Percentiles rank a stretch among this genome's conserved stretches.
phyloP scores from a whole-genome alignment of 2,113 vertebrate species.

The Macrotis lagotis region DNA sequence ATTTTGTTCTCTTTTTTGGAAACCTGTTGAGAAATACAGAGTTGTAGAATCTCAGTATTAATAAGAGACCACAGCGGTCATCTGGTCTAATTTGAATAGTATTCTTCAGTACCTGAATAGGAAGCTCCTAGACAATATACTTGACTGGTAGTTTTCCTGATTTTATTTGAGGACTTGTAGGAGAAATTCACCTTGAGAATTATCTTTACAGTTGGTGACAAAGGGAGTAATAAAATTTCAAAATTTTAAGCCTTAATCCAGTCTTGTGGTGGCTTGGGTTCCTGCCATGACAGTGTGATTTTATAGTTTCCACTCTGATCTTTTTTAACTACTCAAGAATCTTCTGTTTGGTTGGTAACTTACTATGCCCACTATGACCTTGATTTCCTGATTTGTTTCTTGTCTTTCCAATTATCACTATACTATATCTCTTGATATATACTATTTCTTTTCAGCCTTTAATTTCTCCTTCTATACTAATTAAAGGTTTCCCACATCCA shows the following conservation, averaged over 20 bases:
- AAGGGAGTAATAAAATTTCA: neutral
- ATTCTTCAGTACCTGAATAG: neutral
- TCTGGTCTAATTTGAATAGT: neutral
- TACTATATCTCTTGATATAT: neutral
- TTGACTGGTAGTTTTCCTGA: neutral
- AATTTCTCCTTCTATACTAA: neutral
- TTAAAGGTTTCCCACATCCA: neutral
- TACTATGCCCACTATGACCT: neutral
- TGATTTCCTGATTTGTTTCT: neutral
- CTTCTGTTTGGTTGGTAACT: neutral
- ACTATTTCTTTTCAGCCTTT: neutral
- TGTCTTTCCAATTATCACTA: neutral
- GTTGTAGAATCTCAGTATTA: neutral
- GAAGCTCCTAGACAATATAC: neutral
- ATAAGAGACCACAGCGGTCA: neutral
- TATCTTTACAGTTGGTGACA: neutral
- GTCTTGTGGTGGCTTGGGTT: neutral
- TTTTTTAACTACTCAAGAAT: neutral
- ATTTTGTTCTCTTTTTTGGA: constrained; percentile 53
- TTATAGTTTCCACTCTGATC: neutral
- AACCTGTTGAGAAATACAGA: constrained; percentile 30
- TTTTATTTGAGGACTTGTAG: neutral
- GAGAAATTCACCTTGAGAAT: neutral
- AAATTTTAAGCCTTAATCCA: neutral
- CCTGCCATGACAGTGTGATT: neutral